Percentiles rank a stretch among this genome's conserved stretches.
phyloP scores from a whole-genome alignment of 2,797 vertebrate species.

The Sylvia borin region DNA sequence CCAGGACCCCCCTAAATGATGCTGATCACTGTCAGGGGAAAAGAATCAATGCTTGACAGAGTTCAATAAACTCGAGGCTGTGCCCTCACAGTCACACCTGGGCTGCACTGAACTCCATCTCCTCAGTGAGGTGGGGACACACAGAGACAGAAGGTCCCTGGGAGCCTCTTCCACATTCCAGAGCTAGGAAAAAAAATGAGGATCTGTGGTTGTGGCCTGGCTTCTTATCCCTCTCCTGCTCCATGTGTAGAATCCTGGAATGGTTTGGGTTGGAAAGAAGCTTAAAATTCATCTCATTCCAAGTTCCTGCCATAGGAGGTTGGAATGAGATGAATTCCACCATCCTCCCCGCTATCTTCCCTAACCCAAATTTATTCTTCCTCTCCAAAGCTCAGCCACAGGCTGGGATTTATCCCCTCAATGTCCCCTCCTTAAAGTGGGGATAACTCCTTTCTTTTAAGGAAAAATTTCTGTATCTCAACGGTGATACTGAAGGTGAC shows the following conservation, averaged over 20 bases:
- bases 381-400: not conserved
- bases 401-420: not conserved
- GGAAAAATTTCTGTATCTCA: not conserved
- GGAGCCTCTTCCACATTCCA: not conserved
- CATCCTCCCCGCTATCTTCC: accelerated
- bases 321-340: not conserved
- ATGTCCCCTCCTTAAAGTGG: not conserved
- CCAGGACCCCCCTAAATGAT: accelerated
- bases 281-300: not conserved
- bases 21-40: not conserved
- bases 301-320: not conserved
- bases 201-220: not conserved
- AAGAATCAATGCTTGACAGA: not conserved
- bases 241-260: not conserved
- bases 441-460: not conserved
- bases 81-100: not conserved
- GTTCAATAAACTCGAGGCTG: not conserved
- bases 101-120: not conserved
- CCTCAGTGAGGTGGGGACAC: not conserved
- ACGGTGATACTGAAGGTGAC: not conserved
- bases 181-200: not conserved
- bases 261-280: not conserved
- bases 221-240: not conserved
- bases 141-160: not conserved
- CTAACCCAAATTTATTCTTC: not conserved